Evolutionary conservation across 2,113 vertebrate genomes (phyloP), one percentile per base, ranked within the genome.

Genomic region (Cyprinodon variegatus): DNA sequence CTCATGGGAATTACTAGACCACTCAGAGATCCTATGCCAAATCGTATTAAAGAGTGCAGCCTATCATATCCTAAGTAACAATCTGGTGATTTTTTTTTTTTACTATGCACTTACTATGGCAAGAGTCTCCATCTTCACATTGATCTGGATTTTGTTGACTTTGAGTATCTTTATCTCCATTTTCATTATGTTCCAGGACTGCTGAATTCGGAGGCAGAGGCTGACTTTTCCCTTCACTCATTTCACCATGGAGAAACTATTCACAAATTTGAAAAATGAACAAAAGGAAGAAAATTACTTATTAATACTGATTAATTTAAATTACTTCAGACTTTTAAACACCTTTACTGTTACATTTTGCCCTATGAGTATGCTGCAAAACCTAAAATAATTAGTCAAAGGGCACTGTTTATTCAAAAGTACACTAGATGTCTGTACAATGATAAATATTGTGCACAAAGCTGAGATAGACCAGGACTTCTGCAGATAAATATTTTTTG

Each of bases 191-290:
- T 1, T 91, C 85, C 4, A 86, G 11, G 50, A 90, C 92, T 36
- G 93, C 89, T 63, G 96, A 92, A 77, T 95, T 96, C 37, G 94
- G 94, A 12, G 96, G 96, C 85, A 96, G 79, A 0, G 94, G 98
- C 66, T 95, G 96, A 60, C 94, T 96, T 76, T 94, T 96, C 72
- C 88, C 92, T 68, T 96, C 92, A 3, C 82, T 91, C 29, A 82
- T 77, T 74, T 78, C 90, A 50, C 69, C 93, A 96, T 97, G 77
- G 20, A 72, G 57, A 73, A 68, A 80, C 14, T 68, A 70, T 13
- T 73, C 5, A 40, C 11, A 69, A 65, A 66, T 3, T 60, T 17
- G 72, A 65, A 65, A 38, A 36, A 48, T 0, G 59, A 22, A 5
- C 45, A 68, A 36, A 70, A 70, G 60, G 57, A 20, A 61, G 13